Evolutionary conservation across 2,113 vertebrate species (phyloP).

Genomic region (Neolamprologus hecqui): DNA sequence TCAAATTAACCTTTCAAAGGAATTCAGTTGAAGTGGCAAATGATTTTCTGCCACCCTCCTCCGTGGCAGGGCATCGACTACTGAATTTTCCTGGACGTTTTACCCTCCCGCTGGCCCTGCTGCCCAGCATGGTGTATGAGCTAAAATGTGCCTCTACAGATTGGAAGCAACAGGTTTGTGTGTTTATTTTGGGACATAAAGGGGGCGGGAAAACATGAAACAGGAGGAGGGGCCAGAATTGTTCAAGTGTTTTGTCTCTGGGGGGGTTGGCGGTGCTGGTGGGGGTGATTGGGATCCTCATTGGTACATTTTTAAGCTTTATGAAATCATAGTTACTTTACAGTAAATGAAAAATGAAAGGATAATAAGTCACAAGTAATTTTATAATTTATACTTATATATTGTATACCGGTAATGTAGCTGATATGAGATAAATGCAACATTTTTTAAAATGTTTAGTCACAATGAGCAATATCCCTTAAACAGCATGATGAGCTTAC

Average conservation of each 20-base stretch:
- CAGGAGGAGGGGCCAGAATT: conserved; percentile 18
- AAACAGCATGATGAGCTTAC: neutral
- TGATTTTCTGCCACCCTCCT: neutral
- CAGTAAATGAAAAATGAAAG: neutral
- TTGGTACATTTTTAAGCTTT: neutral
- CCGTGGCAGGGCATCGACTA: neutral
- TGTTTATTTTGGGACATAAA: conserved; percentile 43
- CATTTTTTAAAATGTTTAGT: neutral
- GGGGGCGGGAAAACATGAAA: neutral
- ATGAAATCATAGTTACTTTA: neutral
- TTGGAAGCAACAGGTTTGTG: conserved; percentile 35
- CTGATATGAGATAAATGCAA: neutral
- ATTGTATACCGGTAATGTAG: neutral
- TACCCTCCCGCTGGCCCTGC: neutral
- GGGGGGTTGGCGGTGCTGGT: neutral
- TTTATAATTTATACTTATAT: neutral
- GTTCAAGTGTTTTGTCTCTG: neutral
- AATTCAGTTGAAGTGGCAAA: neutral
- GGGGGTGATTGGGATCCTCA: neutral
- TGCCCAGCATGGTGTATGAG: neutral
- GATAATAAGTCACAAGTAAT: neutral
- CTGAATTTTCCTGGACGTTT: neutral
- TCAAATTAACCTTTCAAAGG: conserved; percentile 31
- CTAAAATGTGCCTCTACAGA: neutral
- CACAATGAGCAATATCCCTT: neutral